Evolutionary conservation across 2,113 vertebrate species (phyloP).

Genomic region (Pygoscelis adeliae): DNA sequence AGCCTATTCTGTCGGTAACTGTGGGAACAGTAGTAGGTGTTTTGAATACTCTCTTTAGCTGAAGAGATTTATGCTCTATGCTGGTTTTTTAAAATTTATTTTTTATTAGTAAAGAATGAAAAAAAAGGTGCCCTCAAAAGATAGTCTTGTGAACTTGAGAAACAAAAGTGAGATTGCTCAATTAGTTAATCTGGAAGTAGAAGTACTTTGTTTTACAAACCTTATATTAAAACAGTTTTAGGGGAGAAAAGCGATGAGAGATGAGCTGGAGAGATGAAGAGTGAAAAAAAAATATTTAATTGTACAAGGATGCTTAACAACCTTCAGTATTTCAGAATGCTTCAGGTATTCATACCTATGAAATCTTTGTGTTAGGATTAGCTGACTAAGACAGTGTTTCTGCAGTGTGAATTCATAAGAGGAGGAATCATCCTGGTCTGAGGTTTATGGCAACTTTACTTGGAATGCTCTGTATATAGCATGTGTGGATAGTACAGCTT

Average conservation of each 20-base stretch:
- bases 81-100: not conserved
- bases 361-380: not conserved
- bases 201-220: not conserved
- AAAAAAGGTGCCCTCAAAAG: not conserved
- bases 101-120: not conserved
- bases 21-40: not conserved
- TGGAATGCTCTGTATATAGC: not conserved
- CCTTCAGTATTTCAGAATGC: not conserved
- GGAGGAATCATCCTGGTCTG: not conserved
- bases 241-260: not conserved
- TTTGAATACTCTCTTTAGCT: not conserved
- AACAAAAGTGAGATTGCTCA: not conserved
- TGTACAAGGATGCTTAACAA: not conserved
- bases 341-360: not conserved
- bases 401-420: not conserved
- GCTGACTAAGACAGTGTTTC: not conserved
- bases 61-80: not conserved
- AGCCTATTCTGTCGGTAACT: not conserved
- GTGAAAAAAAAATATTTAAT: not conserved
- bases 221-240: not conserved
- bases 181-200: not conserved
- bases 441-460: not conserved
- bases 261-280: not conserved
- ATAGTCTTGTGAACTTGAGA: not conserved
- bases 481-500: not conserved